Base-by-base conservation (phyloP, 2,888 invertebrate genomes). In the Romanomermis culicivorax region DNA sequence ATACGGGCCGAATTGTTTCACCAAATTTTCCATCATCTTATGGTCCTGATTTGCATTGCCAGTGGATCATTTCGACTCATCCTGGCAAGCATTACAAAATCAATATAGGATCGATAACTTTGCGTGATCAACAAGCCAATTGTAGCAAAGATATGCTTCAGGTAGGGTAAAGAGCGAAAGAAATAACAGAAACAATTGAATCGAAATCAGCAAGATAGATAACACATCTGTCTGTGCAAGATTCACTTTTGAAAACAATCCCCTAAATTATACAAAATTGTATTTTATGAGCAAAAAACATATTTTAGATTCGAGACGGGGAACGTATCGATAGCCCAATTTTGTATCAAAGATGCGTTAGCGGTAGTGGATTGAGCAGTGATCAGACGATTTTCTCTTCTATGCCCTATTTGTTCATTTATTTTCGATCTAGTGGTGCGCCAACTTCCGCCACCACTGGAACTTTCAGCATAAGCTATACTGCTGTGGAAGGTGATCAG, bases 271-370 rank as follows among this genome's bases (percentile, higher is more conserved):
- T 36, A 7, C 36, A 36, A 11, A 11, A 36, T 36, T 36, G 36
- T 36, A 36, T 36, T 11, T 36, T 36, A 7, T 36, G 17, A 36
- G 36, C 7, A 36, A 36, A 11, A 11, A 17, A 11, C 36, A 36
- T 36, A 36, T 11, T 36, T 7, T 17, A 49, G 50, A 23, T 49
- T 14, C 26, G 29, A 25, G 50, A 49, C 29, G 50, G 50, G 7
- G 14, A 49, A 49, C 50, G 50, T 29, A n/a, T 29, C 7, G 50
- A 49, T 23, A 29, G 29, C 50, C 27, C 50, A 49, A 49, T 27
- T 27, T 20, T 49, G 50, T 7, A 7, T 27, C 11, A 49, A 49
- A 14, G 11, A 27, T 49, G 50, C 27, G 14, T 23, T 7, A 23
- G 23, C 23, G n/a, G 24, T 20, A 49, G 27, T 4, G 23, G 45